Conservation (phyloP, 30 jellyfish, hydroid and myxozoan genomes). For the Mastigias papua region DNA sequence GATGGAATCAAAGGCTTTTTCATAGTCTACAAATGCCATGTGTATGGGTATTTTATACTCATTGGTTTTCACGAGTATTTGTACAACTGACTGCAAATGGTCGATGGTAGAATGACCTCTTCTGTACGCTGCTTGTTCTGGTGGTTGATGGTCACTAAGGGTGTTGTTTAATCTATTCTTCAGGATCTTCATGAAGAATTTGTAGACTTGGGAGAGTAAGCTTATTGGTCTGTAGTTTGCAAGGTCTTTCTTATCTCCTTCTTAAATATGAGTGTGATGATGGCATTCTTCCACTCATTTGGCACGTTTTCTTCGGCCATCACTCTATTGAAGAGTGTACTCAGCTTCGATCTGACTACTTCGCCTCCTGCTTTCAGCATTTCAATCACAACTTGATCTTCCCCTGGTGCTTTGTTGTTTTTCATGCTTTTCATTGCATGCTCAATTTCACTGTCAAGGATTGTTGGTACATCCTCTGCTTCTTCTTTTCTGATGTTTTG, state of each 20-base stretch:
- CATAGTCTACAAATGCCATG: constrained; percentile 55
- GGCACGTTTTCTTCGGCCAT: constrained; percentile 52
- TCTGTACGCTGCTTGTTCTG: constrained; percentile 55
- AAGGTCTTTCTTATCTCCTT: constrained; percentile 72
- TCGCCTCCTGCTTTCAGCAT: constrained; percentile 69
- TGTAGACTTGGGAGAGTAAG: constrained; percentile 59
- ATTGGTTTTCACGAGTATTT: constrained; percentile 47
- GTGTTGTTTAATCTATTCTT: constrained; percentile 51
- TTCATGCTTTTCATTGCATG: constrained; percentile 37
- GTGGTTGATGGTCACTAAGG: constrained; percentile 53
- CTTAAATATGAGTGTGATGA: constrained; percentile 48
- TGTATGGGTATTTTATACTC: constrained; percentile 49
- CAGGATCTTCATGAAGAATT: constrained; percentile 42
- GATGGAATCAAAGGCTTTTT: constrained; percentile 59
- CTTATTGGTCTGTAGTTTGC: constrained; percentile 75
- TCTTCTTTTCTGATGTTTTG: constrained; percentile 15
- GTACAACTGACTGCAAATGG: constrained; percentile 42
- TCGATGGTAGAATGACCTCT: constrained; percentile 50
- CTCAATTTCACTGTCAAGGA: constrained; percentile 40
- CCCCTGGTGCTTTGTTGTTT: constrained; percentile 25
- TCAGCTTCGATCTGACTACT: constrained; percentile 2
- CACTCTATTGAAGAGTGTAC: constrained; percentile 47
- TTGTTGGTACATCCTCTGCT: constrained; percentile 53
- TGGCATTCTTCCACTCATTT: constrained; percentile 70
- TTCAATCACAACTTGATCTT: constrained; percentile 40